Percentiles rank a stretch among this genome's conserved stretches.
Evolutionary conservation across 2,888 invertebrate genomes (phyloP).

Genomic region (Dendrolimus houi): DNA sequence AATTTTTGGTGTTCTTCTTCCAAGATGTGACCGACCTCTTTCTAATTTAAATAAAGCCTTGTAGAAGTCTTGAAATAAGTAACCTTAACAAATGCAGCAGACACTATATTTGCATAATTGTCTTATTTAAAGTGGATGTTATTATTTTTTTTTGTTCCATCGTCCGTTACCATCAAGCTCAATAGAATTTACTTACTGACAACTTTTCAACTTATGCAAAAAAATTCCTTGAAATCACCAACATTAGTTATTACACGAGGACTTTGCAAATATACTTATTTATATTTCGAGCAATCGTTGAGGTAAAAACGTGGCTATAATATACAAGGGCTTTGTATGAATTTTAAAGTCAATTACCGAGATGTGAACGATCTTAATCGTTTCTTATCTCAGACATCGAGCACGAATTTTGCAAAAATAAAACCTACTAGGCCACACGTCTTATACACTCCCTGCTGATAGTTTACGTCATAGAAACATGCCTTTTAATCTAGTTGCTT

Average conservation of each 20-base stretch:
- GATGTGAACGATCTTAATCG: background rate
- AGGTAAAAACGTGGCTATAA: background rate
- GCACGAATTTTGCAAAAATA: background rate
- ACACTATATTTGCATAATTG: constrained; percentile 9
- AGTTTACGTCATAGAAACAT: too few species aligned
- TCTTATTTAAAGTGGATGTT: background rate
- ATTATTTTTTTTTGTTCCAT: background rate
- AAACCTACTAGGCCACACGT: background rate
- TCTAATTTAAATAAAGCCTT: background rate
- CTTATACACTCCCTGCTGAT: too few species aligned
- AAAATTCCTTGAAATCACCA: background rate
- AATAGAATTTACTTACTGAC: background rate
- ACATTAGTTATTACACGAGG: background rate
- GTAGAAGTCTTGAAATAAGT: background rate
- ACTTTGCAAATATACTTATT: background rate
- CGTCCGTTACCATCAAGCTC: background rate
- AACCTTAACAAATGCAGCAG: constrained; percentile 17
- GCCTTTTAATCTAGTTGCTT: too few species aligned
- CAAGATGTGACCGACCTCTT: too few species aligned
- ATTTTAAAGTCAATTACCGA: background rate
- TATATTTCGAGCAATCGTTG: background rate
- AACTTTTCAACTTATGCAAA: background rate
- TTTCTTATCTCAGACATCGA: background rate
- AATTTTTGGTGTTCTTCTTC: too few species aligned
- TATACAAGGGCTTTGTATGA: background rate